phyloP scores from a whole-genome alignment of 2,113 vertebrate species.

The Tautogolabrus adspersus region DNA sequence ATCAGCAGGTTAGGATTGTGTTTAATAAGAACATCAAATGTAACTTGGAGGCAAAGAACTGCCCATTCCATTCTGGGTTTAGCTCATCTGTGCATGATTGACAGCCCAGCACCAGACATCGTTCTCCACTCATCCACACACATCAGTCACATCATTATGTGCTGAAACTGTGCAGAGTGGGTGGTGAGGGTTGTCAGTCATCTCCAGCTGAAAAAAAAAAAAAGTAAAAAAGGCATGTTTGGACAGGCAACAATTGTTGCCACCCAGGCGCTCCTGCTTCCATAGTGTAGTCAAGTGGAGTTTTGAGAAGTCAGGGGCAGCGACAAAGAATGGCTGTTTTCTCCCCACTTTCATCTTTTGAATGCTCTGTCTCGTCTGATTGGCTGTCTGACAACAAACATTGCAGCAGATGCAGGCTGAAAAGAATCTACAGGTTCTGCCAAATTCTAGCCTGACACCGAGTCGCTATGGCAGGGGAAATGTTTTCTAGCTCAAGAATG shows the following conservation, averaged over 20 bases:
- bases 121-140: constrained; percentile 59
- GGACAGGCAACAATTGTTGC: constrained; percentile 61
- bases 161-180: constrained; percentile 64
- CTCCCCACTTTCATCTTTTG: constrained; percentile 44
- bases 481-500: neutral
- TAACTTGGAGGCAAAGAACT: constrained; percentile 17
- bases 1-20: constrained; percentile 8
- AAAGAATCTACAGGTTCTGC: constrained; percentile 47
- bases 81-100: constrained; percentile 60
- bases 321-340: constrained; percentile 41
- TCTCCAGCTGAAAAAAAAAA: constrained; percentile 43
- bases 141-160: constrained; percentile 73
- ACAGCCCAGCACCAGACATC: constrained; percentile 50
- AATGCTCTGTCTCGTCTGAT: constrained; percentile 40
- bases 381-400: constrained; percentile 52
- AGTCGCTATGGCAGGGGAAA: constrained; percentile 5
- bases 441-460: constrained; percentile 39
- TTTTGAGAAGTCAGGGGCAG: constrained; percentile 55
- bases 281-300: constrained; percentile 51
- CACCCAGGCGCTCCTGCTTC: constrained; percentile 38
- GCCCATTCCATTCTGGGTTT: constrained; percentile 31
- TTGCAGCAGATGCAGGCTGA: constrained; percentile 17
- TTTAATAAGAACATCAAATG: constrained; percentile 28
- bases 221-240: constrained; percentile 48
- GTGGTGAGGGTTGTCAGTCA: constrained; percentile 72